Base-by-base conservation (phyloP, 2,113 vertebrate species). In the Psammodynastes pulverulentus region DNA sequence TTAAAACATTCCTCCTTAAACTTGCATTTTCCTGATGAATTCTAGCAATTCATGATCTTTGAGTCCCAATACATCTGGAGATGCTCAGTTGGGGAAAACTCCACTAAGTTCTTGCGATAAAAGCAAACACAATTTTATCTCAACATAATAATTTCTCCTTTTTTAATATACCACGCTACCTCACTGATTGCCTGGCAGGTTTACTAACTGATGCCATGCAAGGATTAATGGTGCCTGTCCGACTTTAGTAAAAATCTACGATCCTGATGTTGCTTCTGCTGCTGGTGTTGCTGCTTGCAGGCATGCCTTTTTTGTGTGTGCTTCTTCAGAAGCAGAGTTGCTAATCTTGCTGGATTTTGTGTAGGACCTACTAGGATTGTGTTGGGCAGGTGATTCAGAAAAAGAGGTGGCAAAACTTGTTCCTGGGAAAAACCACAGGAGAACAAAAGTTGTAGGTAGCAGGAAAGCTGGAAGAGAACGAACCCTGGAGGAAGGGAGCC, bases 201-300 rank as follows among this genome's bases (percentile, higher is more conserved):
- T 95, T 96, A 94, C 93, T 90, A 94, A 94, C 93, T 94, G 94
- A 43, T 53, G 92, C 84, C 21, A 0, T 0, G 89, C 79, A 91
- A 97, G 93, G 91, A 97, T 97, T 96, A 96, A 96, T 92, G 94
- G 93, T 8, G 72, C 87, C 93, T 92, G 92, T 87, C 95, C 89
- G 89, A 72, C n/a, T 84, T 92, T 56, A 94, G 93, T 94, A 95
- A 97, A 97, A 96, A 96, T 93, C 93, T 93, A 54, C 89, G 94
- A 95, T 92, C 95, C 93, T 85, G 94, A 93, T 84, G 94, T n/a
- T n/a, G n/a, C n/a, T n/a, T n/a, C n/a, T 8, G 49, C 45, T 87
- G 89, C 93, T 92, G 84, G 24, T 91, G 85, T 91, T 24, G 62
- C 85, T 91, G 79, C 91, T 94, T 51, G 93, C 0, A 21, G 67